These are phyloP conservation scores for Podotricha telesiphe DNA, from an alignment of 2,888 invertebrate species.

Conservation along the genomic window DNA sequence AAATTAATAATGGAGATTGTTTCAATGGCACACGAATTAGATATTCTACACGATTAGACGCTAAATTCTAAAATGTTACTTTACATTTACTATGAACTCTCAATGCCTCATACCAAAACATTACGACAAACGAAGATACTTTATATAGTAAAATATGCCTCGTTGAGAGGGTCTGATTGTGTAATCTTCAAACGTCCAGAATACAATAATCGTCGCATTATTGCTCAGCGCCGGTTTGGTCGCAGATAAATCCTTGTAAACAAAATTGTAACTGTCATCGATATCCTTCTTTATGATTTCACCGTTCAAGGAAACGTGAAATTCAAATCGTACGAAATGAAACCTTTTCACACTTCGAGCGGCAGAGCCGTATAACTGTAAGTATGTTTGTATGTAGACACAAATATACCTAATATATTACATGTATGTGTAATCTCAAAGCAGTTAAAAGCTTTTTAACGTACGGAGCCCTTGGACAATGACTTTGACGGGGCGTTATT, in stretches of 20 bases:
- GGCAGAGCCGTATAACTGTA: neutral
- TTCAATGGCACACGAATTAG: neutral
- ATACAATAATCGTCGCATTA: constrained; percentile 45
- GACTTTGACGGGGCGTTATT: constrained; percentile 64
- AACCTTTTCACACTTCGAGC: constrained; percentile 22
- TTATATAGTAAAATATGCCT: neutral
- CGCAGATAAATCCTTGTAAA: constrained; percentile 72
- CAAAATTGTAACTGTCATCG: constrained; percentile 76
- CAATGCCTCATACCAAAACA: neutral
- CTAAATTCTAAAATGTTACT: neutral
- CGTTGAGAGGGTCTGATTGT: neutral
- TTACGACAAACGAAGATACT: neutral
- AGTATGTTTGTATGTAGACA: constrained; percentile 7
- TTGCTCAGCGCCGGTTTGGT: constrained; percentile 48
- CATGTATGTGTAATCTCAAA: constrained; percentile 56
- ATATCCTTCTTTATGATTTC: constrained; percentile 74
- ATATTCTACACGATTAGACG: neutral
- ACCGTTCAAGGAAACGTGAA: constrained; percentile 61
- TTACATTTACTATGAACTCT: neutral
- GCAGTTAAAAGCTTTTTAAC: constrained; percentile 62
- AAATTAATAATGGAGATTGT: neutral
- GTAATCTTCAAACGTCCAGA: constrained; percentile 18
- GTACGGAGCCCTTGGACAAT: constrained; percentile 58
- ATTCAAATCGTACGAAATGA: constrained; percentile 64
- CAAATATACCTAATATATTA: constrained; percentile 24